Base-by-base conservation (phyloP, 2,113 vertebrate genomes). In the Neodontobutis hainanensis region DNA sequence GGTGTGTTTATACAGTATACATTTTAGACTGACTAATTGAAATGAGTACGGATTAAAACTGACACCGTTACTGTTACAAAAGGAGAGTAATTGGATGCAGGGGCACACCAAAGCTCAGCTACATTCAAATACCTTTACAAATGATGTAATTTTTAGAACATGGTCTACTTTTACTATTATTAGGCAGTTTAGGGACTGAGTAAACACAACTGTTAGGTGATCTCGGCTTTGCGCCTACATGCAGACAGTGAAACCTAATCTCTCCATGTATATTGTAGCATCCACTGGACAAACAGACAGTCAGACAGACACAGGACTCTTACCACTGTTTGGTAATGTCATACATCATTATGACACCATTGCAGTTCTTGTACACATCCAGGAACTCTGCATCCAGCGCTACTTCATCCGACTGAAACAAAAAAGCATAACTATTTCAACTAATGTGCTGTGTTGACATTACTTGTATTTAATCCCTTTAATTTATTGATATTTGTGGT, bases 321-420 rank as follows among this genome's bases (percentile, higher is more conserved):
- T 82, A 99, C 97, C 97, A 99, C 85, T 99, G 97, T 75, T 99
- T 99, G 83, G 97, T 99, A 76, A 99, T 99, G 88, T 99, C 97
- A 61, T 98, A 99, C 96, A 99, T 97, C 96, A 99, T 95, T 89
- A 99, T 96, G 15, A 99, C 94, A 0, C 97, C 97, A 0, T 95
- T 97, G 78, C 97, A 99, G 87, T 97, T 99, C 85, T 99, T 98
- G 88, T 99, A 99, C 19, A 99, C 97, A 1, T 99, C 97, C 66
- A 99, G 88, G 87, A 98, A 99, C 90, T 99, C 96, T 0, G 97
- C 97, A 50, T 99, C 97, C 85, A 99, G 90, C 47, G 97, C 97
- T 92, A 99, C 90, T 72, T 98, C 96, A 53, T 99, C 97, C 3
- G 94, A 92, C 95, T 98, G 69, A 35, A 75, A 73, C 32, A 73